Base-by-base conservation (phyloP, 1,140 invertebrate species). In the Hylyphantes graminicola region DNA sequence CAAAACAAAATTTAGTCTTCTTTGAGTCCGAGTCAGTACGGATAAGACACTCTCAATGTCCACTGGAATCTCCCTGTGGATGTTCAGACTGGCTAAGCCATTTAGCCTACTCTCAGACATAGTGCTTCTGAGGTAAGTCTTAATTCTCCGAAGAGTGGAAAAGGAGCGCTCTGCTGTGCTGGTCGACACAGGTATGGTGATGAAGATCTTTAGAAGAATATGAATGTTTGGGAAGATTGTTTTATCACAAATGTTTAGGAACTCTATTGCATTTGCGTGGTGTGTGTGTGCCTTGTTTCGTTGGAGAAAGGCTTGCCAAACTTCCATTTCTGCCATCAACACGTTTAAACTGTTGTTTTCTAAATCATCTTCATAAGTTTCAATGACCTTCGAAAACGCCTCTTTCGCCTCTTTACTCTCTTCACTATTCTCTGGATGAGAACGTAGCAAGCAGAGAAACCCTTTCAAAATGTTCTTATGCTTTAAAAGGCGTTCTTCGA, bases 141-240 rank as follows among this genome's bases (percentile, higher is more conserved):
- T 68, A 3, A 68, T 15, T 19, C 65, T 15, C 12, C 65, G 65
- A 12, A 68, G 65, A 68, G 65, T n/a, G 2, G 65, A 68, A 48
- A 68, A 68, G 65, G n/a, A 19, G 11, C 65, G 13, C 65, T 68
- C 65, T n/a, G 13, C 19, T 12, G 65, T 68, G n/a, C n/a, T 48
- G 4, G 65, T 48, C 11, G n/a, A 19, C 3, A 68, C 65, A 21
- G 65, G 35, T 12, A 68, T 15, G 1, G 65, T 68, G 35, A 21
- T 21, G 12, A 68, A 21, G 7, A 21, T 68, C 12, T 48, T 17
- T 2, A 68, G 21, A 2, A 68, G 65, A 12, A 13, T 68, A 21
- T 68, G 13, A 13, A 35, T 35, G 35, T 35, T 35, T 35, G 35
- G 35, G 5, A 35, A 35, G 35, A 35, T 35, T 35, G 35, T 35